These are phyloP conservation scores for Mastigias papua DNA, from an alignment of 30 jellyfish, hydroid and myxozoan genomes.

Conservation along the genomic window DNA sequence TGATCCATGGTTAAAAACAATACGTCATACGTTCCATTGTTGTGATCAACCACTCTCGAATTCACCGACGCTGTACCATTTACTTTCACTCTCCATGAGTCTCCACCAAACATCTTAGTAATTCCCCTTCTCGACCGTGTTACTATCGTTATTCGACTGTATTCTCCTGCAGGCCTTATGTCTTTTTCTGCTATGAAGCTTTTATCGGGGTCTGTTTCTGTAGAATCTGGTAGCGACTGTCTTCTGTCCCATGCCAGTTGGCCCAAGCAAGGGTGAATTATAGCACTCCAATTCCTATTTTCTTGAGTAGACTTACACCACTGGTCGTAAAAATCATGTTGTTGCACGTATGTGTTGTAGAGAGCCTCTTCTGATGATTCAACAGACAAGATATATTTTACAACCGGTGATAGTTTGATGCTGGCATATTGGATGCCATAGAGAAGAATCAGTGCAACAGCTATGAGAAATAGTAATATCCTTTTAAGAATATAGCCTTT, in stretches of 20 bases:
- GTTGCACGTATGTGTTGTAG: background rate
- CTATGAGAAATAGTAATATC: background rate
- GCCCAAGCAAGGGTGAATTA: conserved; percentile 38
- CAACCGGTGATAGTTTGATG: background rate
- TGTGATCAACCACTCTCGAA: conserved; percentile 55
- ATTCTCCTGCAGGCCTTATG: conserved; percentile 68
- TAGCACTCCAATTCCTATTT: conserved; percentile 61
- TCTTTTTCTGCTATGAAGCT: conserved; percentile 35
- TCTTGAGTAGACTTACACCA: conserved; percentile 39
- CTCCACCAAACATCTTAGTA: conserved; percentile 58
- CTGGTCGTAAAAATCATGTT: conserved; percentile 17
- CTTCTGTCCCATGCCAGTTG: conserved; percentile 23
- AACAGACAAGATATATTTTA: background rate
- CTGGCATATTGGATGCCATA: conserved; percentile 8
- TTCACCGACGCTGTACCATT: conserved; percentile 67
- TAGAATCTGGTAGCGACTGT: background rate
- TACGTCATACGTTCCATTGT: conserved; percentile 77
- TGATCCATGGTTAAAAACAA: conserved; percentile 40
- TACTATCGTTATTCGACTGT: conserved; percentile 14
- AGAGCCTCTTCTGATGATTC: background rate
- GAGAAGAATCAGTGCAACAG: background rate
- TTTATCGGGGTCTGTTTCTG: conserved; percentile 49
- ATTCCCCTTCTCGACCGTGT: conserved; percentile 29
- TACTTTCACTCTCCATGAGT: conserved; percentile 74
- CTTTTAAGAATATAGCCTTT: background rate